Conservation (phyloP, 92 coral and sea anemone genomes). For the Micromussa lordhowensis region DNA sequence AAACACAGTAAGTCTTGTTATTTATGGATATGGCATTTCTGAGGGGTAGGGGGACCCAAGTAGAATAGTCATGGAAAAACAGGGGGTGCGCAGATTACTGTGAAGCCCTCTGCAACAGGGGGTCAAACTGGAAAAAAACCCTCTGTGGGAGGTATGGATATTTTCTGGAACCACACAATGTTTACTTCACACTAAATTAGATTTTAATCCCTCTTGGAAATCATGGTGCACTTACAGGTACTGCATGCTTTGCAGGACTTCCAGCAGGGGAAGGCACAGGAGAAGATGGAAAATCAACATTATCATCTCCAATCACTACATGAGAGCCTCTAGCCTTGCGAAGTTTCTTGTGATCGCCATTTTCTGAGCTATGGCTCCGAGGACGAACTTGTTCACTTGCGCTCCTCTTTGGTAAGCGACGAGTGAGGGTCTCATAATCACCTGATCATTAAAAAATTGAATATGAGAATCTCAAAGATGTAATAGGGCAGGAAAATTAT, state of each 20-base stretch:
- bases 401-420: constrained; percentile 43
- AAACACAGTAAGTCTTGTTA: no score
- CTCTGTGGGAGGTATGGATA: background rate
- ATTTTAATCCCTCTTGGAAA: background rate
- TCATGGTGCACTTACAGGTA: background rate
- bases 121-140: no score
- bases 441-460: constrained; percentile 38
- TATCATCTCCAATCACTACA: constrained; percentile 76
- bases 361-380: constrained; percentile 73
- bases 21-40: no score
- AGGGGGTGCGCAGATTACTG: no score
- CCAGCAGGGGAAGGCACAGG: constrained; percentile 76
- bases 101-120: no score
- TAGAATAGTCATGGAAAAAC: no score
- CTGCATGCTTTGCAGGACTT: constrained; percentile 54
- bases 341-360: constrained; percentile 73
- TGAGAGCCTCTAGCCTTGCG: constrained; percentile 82
- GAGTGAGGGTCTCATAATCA: constrained; percentile 67
- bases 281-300: constrained; percentile 81
- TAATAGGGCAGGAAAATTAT: background rate
- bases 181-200: background rate
- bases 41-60: no score
- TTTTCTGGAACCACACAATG: no score
- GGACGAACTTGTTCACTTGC: constrained; percentile 47
- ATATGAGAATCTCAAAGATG: background rate